Base-by-base conservation (phyloP, 2,113 vertebrate species). In the Eptatretus burgeri region DNA sequence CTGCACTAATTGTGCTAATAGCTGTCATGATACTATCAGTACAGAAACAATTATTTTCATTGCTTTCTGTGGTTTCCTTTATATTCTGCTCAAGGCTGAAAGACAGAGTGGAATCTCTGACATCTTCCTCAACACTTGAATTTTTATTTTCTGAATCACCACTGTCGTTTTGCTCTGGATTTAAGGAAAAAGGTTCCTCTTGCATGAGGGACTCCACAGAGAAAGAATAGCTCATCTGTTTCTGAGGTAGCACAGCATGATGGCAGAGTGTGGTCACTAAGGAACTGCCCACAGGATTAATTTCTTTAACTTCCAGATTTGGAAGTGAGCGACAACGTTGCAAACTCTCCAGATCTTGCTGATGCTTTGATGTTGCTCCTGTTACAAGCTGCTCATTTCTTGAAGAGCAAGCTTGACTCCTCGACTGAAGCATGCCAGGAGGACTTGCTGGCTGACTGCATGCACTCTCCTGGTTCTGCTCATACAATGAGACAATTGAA, bases 221-320 rank as follows among this genome's bases (percentile, higher is more conserved):
- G 56, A 60, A 60, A 20, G 56, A 60, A 20, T 60, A 60, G n/a
- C 56, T 20, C 20, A 60, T n/a, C 56, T 60, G 56, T 20, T 60
- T 60, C 56, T 60, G 56, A 10, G 56, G 56, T n/a, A 60, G 20
- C n/a, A 60, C n/a, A 11, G 56, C 56, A n/a, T 60, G n/a, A n/a
- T 60, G n/a, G 56, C 56, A 60, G 56, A 60, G 56, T 20, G 56
- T 60, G 56, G 56, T 60, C n/a, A 60, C 56, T 11, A 60, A 20
- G 56, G 56, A 20, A 20, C n/a, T 60, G 10, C 20, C n/a, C 10
- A 4, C 56, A n/a, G 56, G n/a, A 60, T 20, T n/a, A 17, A 17
- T 20, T 20, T 60, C n/a, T 60, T 20, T 20, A 60, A 20, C 20
- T n/a, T 20, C 56, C n/a, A 60, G 56, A 20, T 60, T 20, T n/a